Percentiles rank a stretch among this genome's conserved stretches.
These are phyloP conservation scores for Clarias fuscus DNA, from an alignment of 2,797 vertebrate genomes.

Conservation along the genomic window DNA sequence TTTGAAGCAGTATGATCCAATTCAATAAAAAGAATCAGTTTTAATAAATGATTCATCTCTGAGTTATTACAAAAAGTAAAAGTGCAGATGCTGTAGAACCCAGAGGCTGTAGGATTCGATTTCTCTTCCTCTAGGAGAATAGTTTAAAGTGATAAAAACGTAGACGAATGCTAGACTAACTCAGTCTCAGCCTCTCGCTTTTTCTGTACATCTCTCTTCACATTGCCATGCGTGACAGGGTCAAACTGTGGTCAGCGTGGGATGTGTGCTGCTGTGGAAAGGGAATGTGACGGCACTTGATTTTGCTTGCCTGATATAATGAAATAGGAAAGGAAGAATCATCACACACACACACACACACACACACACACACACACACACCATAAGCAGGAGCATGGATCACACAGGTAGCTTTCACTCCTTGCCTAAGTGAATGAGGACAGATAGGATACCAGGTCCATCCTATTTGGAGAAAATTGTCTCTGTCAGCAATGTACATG, in stretches of 20 bases:
- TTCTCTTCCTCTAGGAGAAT: background rate
- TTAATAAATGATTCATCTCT: background rate
- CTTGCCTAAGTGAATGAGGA: slow-evolving; percentile 23
- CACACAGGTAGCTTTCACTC: slow-evolving; percentile 15
- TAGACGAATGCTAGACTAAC: background rate
- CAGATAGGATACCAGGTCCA: slow-evolving; percentile 30
- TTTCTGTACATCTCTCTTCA: background rate
- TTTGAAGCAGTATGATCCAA: background rate
- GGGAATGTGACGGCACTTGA: background rate
- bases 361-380: slow-evolving; percentile 4
- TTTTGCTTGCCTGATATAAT: slow-evolving; percentile 30
- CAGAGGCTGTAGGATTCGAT: background rate
- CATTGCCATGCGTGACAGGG: background rate
- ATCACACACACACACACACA: slow-evolving; percentile 17
- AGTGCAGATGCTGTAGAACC: slow-evolving; percentile 4
- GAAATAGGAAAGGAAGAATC: slow-evolving; percentile 29
- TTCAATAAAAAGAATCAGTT: background rate
- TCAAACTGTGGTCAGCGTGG: background rate
- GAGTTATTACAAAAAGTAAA: background rate
- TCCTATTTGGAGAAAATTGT: slow-evolving; percentile 26
- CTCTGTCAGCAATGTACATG: background rate
- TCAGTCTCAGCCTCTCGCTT: background rate
- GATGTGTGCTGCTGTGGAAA: background rate
- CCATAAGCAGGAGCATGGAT: slow-evolving; percentile 1
- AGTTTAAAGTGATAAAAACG: slow-evolving; percentile 2